Evolutionary conservation across 2,113 vertebrate genomes (phyloP).

Genomic region (Gymnogyps californianus): DNA sequence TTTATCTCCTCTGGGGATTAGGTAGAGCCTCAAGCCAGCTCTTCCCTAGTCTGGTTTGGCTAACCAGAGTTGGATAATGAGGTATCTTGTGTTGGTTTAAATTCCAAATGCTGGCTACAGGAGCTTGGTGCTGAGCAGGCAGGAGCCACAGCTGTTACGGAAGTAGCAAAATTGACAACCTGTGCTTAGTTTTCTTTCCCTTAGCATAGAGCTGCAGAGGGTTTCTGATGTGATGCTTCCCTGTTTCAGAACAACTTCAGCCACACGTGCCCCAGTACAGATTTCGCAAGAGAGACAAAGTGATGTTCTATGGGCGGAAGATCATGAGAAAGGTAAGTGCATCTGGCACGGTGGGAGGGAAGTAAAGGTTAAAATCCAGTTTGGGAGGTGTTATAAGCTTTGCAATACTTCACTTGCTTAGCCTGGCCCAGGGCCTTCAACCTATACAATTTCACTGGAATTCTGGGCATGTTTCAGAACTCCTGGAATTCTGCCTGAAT

Average conservation of each 20-base stretch:
- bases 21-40: neutral
- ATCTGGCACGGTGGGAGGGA: neutral
- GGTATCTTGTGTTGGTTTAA: neutral
- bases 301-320: slow-evolving; percentile 93
- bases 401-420: neutral
- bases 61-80: neutral
- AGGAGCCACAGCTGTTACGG: rapidly evolving
- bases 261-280: slow-evolving; percentile 82
- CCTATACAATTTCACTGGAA: neutral
- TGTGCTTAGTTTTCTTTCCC: neutral
- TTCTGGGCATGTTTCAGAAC: neutral
- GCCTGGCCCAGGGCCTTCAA: neutral
- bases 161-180: neutral
- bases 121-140: too few species aligned
- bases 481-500: neutral
- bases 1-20: neutral
- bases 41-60: neutral
- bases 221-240: neutral
- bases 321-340: slow-evolving; percentile 89
- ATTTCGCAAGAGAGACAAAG: slow-evolving; percentile 92
- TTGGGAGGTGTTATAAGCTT: neutral
- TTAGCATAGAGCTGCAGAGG: neutral
- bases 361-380: neutral
- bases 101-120: neutral
- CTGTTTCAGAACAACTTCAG: slow-evolving; percentile 75